Evolutionary conservation across 2,888 invertebrate genomes (phyloP), one percentile per base, ranked within the genome.

Genomic region (Athrips mouffetella): DNA sequence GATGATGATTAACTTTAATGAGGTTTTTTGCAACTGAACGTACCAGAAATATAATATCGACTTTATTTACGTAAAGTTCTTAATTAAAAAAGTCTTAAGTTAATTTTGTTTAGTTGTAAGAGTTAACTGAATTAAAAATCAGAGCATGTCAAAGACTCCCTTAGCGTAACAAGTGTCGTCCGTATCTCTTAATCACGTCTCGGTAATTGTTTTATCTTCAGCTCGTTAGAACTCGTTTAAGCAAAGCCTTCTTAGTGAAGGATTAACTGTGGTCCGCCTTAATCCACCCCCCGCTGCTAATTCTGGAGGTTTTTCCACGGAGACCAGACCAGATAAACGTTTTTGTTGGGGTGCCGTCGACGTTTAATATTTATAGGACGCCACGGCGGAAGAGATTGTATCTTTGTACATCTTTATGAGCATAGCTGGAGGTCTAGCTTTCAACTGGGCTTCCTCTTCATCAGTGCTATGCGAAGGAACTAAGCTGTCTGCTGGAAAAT

Each of bases 141-240:
- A n/a, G 21, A 20, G 18, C n/a, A n/a, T n/a, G 21, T 37, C 37
- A 37, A 18, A 63, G 64, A 67, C 27, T 66, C 63, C 59, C 20
- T n/a, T 21, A 37, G 80, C 72, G 87, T 87, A 87, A 88, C 88
- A 87, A 88, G 88, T 87, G 86, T 85, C 84, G 72, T 70, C 75
- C 70, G 83, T 84, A 85, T 85, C 85, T 87, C 85, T 87, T 87
- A 87, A 88, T 88, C 86, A 86, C 84, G 81, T 74, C 62, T 72
- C 77, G 75, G 82, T 88, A 88, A 88, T 88, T 88, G 88, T 88
- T 88, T 88, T 87, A 88, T 88, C 88, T 86, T 80, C 79, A 85
- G 88, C 87, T 87, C 87, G 87, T 87, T 88, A 88, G 86, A 84
- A 87, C 87, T 87, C 87, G 87, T 87, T 88, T 87, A 87, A 88